These are phyloP conservation scores for Mnemiopsis leidyi DNA, from an alignment of 37 sponge, comb jelly and placozoan genomes.

Conservation along the genomic window DNA sequence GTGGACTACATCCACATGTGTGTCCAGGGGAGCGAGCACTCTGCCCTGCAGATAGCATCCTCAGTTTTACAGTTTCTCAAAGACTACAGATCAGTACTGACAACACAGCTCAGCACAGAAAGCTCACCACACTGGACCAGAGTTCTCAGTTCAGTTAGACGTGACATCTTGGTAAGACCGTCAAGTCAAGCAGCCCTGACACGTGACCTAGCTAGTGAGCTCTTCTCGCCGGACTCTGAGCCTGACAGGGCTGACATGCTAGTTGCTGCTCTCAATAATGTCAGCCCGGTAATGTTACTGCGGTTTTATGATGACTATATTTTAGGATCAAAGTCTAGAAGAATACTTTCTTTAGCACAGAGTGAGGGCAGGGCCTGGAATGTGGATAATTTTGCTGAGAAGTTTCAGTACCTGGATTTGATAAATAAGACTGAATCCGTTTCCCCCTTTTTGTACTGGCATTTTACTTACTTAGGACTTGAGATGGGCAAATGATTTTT, in stretches of 20 bases:
- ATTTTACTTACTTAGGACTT: slow-evolving; percentile 34
- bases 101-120: not conserved
- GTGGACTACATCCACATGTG: not conserved
- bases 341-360: slow-evolving; percentile 9
- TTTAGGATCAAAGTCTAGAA: not conserved
- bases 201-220: not conserved
- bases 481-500: slow-evolving; percentile 51
- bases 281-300: not conserved
- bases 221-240: not conserved
- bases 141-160: not conserved
- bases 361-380: slow-evolving; percentile 26
- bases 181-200: not conserved
- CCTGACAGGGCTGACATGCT: not conserved
- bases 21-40: slow-evolving; percentile 58
- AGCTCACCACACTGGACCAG: not conserved
- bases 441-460: slow-evolving; percentile 40
- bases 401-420: not conserved
- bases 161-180: not conserved
- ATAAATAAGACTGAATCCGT: not conserved
- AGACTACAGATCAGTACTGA: not conserved
- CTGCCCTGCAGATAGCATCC: not conserved
- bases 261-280: not conserved
- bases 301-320: not conserved
- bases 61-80: not conserved
- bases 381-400: not conserved